A percentile compares a stretch with the other conserved stretches of the same genome.
These are phyloP conservation scores for Hirundichthys speculiger DNA, from an alignment of 2,113 vertebrate species.

Conservation along the genomic window DNA sequence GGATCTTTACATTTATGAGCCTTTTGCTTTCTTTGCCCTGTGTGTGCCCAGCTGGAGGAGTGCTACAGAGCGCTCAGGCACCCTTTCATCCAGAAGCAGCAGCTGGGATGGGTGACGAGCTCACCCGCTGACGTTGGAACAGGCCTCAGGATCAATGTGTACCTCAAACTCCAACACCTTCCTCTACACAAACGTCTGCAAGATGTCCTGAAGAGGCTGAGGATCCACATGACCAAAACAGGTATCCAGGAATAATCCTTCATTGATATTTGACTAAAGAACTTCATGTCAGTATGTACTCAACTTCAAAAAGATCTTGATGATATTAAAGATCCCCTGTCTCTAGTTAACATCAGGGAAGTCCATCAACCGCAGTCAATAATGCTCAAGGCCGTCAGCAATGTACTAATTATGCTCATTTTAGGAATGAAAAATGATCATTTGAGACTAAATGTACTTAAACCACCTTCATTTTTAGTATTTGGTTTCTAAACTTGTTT, in stretches of 20 bases:
- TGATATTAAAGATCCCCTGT: too few species aligned
- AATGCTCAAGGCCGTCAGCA: too few species aligned
- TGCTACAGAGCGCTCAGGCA: conserved; percentile 37
- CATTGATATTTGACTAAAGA: not conserved
- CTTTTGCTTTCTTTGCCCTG: not conserved
- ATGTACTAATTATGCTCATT: too few species aligned
- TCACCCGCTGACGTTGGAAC: conserved; percentile 80
- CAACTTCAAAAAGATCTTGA: too few species aligned
- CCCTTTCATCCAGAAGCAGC: conserved; percentile 76
- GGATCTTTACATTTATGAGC: too few species aligned
- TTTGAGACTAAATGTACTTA: too few species aligned
- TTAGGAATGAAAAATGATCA: too few species aligned
- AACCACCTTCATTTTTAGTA: too few species aligned
- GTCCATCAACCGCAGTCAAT: too few species aligned
- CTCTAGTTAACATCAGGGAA: too few species aligned
- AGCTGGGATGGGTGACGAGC: conserved; percentile 78
- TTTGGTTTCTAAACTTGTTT: too few species aligned
- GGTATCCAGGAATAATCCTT: conserved; percentile 40
- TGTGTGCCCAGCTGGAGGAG: conserved; percentile 61
- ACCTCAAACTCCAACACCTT: conserved; percentile 63
- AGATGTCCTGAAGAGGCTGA: conserved; percentile 72
- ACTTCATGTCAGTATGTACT: not conserved
- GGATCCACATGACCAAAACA: conserved; percentile 62
- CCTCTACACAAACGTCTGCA: conserved; percentile 57
- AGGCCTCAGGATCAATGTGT: conserved; percentile 68